Conservation (phyloP, 1,140 invertebrate species). For the Babylonia areolata region DNA sequence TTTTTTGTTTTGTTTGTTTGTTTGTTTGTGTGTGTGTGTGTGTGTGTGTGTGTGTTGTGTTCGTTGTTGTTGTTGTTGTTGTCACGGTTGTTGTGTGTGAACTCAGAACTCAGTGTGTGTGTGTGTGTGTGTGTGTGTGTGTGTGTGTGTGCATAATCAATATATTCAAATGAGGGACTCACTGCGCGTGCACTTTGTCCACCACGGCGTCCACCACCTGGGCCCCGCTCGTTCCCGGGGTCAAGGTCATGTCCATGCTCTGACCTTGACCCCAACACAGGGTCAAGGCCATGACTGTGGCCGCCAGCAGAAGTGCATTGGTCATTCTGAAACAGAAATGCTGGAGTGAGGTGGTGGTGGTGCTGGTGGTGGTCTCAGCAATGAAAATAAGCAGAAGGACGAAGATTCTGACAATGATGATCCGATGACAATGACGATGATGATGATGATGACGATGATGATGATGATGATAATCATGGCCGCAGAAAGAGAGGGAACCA, state of each 20-base stretch:
- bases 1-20: no score
- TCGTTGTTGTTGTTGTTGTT: not conserved
- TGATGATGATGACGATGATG: no score
- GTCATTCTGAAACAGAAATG: constrained; percentile 4
- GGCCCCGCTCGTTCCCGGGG: not conserved
- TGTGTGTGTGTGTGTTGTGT: not conserved
- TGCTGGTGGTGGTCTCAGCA: not conserved
- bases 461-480: no score
- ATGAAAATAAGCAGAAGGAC: not conserved
- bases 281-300: not conserved
- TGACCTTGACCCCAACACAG: constrained; percentile 4
- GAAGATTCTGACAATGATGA: not conserved
- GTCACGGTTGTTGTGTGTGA: no score
- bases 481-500: no score
- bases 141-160: no score
- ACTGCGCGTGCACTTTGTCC: constrained; percentile 11
- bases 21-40: not conserved
- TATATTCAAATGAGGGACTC: not conserved
- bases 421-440: no score
- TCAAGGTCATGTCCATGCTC: constrained; percentile 35
- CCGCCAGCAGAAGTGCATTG: not conserved
- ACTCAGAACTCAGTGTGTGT: no score
- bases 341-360: not conserved
- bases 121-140: no score
- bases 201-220: constrained; percentile 13